Evolutionary conservation across 2,797 vertebrate genomes (phyloP).

Genomic region (Peromyscus nudipes): DNA sequence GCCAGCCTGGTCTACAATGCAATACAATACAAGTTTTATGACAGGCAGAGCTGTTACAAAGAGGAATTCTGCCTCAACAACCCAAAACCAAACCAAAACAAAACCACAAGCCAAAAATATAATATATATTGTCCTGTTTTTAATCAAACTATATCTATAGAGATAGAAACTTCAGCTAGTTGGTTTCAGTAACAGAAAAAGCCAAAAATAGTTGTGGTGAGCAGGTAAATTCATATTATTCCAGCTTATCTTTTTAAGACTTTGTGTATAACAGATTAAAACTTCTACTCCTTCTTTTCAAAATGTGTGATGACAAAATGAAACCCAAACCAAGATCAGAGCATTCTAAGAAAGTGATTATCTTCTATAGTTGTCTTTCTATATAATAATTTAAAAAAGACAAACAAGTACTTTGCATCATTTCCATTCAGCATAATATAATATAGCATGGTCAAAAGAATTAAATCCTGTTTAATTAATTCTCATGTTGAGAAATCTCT

Average conservation of each 20-base stretch:
- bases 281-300: conserved; percentile 7
- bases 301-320: not conserved
- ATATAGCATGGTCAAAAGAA: not conserved
- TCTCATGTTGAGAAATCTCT: not conserved
- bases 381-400: not conserved
- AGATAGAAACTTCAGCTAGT: not conserved
- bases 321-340: not conserved
- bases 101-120: not conserved
- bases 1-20: not conserved
- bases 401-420: not conserved
- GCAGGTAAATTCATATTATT: not conserved
- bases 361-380: not conserved
- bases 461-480: no score
- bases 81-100: no score
- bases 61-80: not conserved
- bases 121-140: not conserved
- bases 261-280: not conserved
- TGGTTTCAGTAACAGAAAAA: not conserved
- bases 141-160: not conserved
- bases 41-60: not conserved
- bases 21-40: not conserved
- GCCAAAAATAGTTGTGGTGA: not conserved
- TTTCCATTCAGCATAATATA: conserved; percentile 7
- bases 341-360: not conserved
- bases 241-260: not conserved